Evolutionary conservation across 2,113 vertebrate species (phyloP), one percentile per base, ranked within the genome.

Genomic region (Entomyzon cyanotis): DNA sequence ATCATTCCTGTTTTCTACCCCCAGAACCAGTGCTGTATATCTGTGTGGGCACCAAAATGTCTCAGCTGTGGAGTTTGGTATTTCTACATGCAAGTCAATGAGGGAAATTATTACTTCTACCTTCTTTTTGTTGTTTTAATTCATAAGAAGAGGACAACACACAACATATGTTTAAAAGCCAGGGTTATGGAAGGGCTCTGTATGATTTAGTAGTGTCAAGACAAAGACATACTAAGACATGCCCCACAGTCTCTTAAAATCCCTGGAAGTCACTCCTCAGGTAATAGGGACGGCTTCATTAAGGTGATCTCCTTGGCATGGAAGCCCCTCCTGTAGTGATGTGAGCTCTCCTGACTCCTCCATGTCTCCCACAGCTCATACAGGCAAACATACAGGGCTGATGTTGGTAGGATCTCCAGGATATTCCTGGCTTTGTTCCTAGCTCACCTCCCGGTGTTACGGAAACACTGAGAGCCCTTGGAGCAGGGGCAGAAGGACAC

Each of bases 371-470:
- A 28, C n/a, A 69, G 84, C 60, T 64, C 73, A 30, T 12, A 4
- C 17, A 41, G 59, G 31, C 53, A 68, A 77, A 42, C 41, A 50
- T 30, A 10, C 15, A 28, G 39, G n/a, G 28, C 22, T 76, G n/a
- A 21, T 5, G 18, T 19, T 58, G 44, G 55, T 25, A 56, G 46
- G 23, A 60, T 13, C 41, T 18, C 13, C 4, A 41, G 55, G 75
- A 35, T 21, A 30, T 12, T 22, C 59, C 42, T 4, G 0, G 9
- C 3, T 22, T 68, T 64, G 50, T 49, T 65, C 56, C 75, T 44
- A 23, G n/a, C n/a, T 79, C 30, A 18, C 11, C 8, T 82, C 30
- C 30, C 1, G 1, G 27, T 10, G 15, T 12, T 17, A 18, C 0
- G 1, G 27, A 27, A 52, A 46, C 4, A 4, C n/a, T 4, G 42